Base-by-base conservation (phyloP, 2,888 invertebrate genomes). In the Thecocarcelia acutangulata region DNA sequence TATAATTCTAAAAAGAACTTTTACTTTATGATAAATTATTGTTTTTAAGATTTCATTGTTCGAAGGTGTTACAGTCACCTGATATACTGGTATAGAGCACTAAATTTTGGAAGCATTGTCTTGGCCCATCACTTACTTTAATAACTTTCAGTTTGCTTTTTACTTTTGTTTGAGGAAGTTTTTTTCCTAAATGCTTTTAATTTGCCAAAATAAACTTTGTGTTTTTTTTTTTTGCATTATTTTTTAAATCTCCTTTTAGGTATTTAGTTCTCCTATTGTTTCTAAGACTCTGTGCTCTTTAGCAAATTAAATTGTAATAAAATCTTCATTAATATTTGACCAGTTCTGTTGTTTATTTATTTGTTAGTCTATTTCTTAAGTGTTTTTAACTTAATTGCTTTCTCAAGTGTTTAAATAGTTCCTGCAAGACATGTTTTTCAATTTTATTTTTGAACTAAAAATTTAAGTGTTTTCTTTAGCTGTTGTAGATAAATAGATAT, bases 271-370 rank as follows among this genome's bases (percentile, higher is more conserved):
- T 46, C 46, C 24, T 12, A 13, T 72, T 59, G 21, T 28, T 64
- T 12, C 37, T 44, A 50, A 54, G 17, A 72, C 33, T 64, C 1
- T 64, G 40, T 64, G 77, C 81, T 77, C 37, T 77, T 77, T 77
- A 68, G 56, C 58, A 77, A 81, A 81, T 77, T 73, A 69, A 77
- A 73, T 58, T 81, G 73, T 69, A 77, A 73, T 73, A 73, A 68
- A 77, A 77, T 19, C 68, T 81, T 63, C 63, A 77, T 73, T 73
- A 68, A 58, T 63, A 52, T 73, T 58, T 73, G 54, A 17, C 56
- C 54, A 63, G 40, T 48, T 12, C 61, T 37, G 19, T 15, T 19
- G 5, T 54, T 59, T 56, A 12, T n/a, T 24, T 69, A 37, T 70
- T 59, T 52, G 24, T 58, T 4, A 12, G 17, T 11, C 15, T 33